Base-by-base conservation (phyloP, 2,888 invertebrate genomes). In the Dynastes maya region DNA sequence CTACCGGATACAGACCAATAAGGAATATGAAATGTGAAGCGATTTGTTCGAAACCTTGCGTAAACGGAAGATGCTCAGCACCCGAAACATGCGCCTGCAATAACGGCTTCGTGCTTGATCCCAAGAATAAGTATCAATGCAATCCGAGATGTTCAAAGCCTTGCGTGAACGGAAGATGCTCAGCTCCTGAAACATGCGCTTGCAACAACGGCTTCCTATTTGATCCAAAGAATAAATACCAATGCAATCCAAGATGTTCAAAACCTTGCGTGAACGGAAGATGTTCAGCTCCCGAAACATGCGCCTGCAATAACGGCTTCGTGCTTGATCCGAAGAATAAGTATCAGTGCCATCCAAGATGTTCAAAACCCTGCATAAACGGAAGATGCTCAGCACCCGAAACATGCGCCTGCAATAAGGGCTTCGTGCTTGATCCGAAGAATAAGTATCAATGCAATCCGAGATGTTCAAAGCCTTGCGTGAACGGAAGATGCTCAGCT, bases 401-500 rank as follows among this genome's bases (percentile, higher is more conserved):
- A 77, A 71, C 75, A 49, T 85, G 85, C 68, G 82, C 83, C 58
- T 83, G 82, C 49, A 70, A 78, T 5, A 40, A 51, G 5, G 84
- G 83, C 16, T 82, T 76, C 29, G 67, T 80, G 0, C 70, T 81
- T 2, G 85, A 86, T 76, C 82, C 82, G 0, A 84, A 84, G 0
- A 77, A 80, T 16, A 86, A 85, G 16, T 49, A 80, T 0, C 51
- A 76, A 0, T 81, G 84, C 5, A 84, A 85, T 29, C 84, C 85
- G 8, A 79, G 75, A 13, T 85, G 82, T 77, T 86, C 86, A 16
- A 83, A 77, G 0, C 72, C 80, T 0, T 91, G 91, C 81, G 68
- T 76, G 0, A 82, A 86, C 55, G 87, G 88, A 0, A 84, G 80
- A 0, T 90, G 90, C 80, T 78, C 84, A 0, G 83, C 82, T 0